Evolutionary conservation across 1,140 invertebrate genomes (phyloP), one percentile per base, ranked within the genome.

Genomic region (Bombus breviceps): DNA sequence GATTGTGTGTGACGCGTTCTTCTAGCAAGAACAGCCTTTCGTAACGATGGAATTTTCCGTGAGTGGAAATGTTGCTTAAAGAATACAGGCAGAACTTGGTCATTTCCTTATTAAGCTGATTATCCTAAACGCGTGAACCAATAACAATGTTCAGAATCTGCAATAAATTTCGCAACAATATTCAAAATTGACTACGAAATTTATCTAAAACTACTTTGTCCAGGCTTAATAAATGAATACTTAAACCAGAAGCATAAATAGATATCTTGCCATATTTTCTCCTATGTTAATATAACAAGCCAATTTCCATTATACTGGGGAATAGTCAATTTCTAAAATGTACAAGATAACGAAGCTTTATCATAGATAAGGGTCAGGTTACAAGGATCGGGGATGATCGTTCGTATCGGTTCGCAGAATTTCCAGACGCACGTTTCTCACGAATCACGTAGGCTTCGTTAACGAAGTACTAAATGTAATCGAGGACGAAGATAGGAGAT

Each of bases 381-480:
- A 22, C 8, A 37, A 68, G 66, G 32, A 37, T 15, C 32, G 32
- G 25, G 3, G 3, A 68, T 13, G 18, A 8, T 39, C 28, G 2
- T 72, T 28, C 39, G 8, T 10, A 47, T 32, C 72, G 43, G 22
- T n/a, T 59, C 43, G 62, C 41, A 32, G n/a, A 41, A 25, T 66
- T 41, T 34, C 15, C 3, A 69, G 15, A 64, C 57, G 6, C 15
- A 47, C 25, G 28, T 59, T 53, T 41, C 32, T 32, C n/a, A 9
- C 37, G 47, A 28, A 43, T 73, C 43, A 22, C 43, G 5, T n/a
- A 64, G 37, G 22, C 62, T 62, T 72, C n/a, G 79, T 73, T 59
- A 72, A 62, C 69, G 13, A 72, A 41, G 68, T 59, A 81, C 34
- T 13, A 59, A 72, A 39, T 57, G 28, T 41, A 71, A 53, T 69